phyloP scores from a whole-genome alignment of 2,888 invertebrate genomes.

The Diplazon laetatorius region DNA sequence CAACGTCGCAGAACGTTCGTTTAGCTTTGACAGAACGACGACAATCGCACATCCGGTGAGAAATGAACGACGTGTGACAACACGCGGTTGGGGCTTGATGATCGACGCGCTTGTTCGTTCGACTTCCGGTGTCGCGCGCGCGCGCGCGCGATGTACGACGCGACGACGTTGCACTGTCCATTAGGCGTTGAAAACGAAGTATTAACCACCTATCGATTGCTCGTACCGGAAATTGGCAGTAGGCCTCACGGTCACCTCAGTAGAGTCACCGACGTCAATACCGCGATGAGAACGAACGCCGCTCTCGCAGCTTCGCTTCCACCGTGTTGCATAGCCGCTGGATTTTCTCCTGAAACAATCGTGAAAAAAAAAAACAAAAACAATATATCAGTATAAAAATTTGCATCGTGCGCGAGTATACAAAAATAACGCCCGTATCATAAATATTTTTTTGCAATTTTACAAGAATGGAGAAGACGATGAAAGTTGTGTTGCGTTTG shows the following conservation, averaged over 20 bases:
- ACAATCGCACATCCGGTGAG: slow-evolving; percentile 36
- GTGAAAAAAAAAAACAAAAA: slow-evolving; percentile 10
- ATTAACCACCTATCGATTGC: slow-evolving; percentile 60
- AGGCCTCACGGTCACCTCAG: slow-evolving; percentile 80
- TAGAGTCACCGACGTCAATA: slow-evolving; percentile 74
- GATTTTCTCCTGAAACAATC: slow-evolving; percentile 79
- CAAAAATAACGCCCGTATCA: neutral
- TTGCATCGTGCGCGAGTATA: neutral
- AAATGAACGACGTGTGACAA: slow-evolving; percentile 45
- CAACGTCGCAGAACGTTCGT: slow-evolving; percentile 33
- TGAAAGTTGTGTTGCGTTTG: no score
- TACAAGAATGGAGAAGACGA: no score
- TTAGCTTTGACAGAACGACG: slow-evolving; percentile 38
- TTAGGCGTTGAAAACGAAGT: slow-evolving; percentile 53
- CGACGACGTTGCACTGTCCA: slow-evolving; percentile 46
- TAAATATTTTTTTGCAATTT: neutral
- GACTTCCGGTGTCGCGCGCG: slow-evolving; percentile 37
- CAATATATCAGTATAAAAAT: neutral
- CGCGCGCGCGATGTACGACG: no score
- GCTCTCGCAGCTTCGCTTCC: slow-evolving; percentile 71
- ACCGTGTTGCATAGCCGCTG: slow-evolving; percentile 81
- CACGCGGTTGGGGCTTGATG: slow-evolving; percentile 18
- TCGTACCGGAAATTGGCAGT: slow-evolving; percentile 51
- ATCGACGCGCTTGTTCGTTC: slow-evolving; percentile 36
- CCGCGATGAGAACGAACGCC: slow-evolving; percentile 72